Evolutionary conservation across 1,140 invertebrate genomes (phyloP).

Genomic region (Belonocnema kinseyi): DNA sequence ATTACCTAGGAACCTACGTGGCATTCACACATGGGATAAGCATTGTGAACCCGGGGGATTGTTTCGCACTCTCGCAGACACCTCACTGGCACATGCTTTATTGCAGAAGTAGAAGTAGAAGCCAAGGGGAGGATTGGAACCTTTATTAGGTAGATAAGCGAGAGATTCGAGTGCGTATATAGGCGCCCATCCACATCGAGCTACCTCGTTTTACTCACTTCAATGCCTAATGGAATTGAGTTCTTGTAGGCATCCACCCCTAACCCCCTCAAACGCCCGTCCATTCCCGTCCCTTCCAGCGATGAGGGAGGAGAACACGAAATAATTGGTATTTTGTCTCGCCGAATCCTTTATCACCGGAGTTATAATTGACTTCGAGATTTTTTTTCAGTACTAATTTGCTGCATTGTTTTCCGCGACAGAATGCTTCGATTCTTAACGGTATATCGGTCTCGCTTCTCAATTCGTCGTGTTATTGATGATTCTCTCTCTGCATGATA

Average conservation of each 20-base stretch:
- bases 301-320: constrained; percentile 59
- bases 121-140: constrained; percentile 51
- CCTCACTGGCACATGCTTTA: constrained; percentile 64
- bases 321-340: constrained; percentile 71
- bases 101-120: constrained; percentile 51
- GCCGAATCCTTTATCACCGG: constrained; percentile 65
- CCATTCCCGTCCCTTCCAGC: constrained; percentile 44
- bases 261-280: neutral
- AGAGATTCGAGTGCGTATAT: constrained; percentile 66
- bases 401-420: constrained; percentile 39
- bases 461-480: neutral
- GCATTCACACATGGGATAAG: constrained; percentile 65
- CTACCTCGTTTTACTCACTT: constrained; percentile 70
- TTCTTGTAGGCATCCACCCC: constrained; percentile 65
- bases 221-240: constrained; percentile 72
- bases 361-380: constrained; percentile 70
- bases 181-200: constrained; percentile 63
- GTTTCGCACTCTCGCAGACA: constrained; percentile 68
- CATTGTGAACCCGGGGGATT: constrained; percentile 68
- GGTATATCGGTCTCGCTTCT: neutral
- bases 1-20: constrained; percentile 62
- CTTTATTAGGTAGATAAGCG: constrained; percentile 72
- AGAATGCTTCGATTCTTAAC: neutral
- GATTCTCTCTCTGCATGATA: neutral
- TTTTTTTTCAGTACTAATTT: constrained; percentile 63